A percentile compares a stretch with the other conserved stretches of the same genome.
Evolutionary conservation across 35 echinoderm and acorn worm genomes (phyloP).

Genomic region (Nesometra sesokonis): DNA sequence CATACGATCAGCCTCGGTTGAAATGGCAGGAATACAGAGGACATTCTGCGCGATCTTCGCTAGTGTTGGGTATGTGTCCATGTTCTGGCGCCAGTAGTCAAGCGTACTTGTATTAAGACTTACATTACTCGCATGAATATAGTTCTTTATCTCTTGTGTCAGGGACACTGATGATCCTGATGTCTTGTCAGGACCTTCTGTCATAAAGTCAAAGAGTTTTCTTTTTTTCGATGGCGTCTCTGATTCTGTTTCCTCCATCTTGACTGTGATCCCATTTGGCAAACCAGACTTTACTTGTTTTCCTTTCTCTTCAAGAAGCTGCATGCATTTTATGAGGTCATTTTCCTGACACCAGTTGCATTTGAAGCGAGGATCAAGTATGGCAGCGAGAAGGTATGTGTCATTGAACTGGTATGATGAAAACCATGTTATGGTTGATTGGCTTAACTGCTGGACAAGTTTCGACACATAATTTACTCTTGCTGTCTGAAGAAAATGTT

Average conservation of each 20-base stretch:
- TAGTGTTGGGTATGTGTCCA: not conserved
- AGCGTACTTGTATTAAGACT: not conserved
- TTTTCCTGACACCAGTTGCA: not conserved
- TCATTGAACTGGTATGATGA: not conserved
- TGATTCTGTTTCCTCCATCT: not conserved
- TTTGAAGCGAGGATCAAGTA: not conserved
- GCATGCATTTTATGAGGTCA: not conserved
- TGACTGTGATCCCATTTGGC: not conserved
- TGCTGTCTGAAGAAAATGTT: not conserved
- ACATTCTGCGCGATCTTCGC: not conserved
- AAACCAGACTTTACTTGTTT: not conserved
- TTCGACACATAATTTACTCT: not conserved
- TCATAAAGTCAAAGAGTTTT: not conserved
- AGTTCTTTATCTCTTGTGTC: not conserved
- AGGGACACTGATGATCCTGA: not conserved
- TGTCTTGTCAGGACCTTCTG: not conserved
- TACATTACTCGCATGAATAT: not conserved
- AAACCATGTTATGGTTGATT: not conserved
- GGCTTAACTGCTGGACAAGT: not conserved
- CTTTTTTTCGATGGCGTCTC: not conserved
- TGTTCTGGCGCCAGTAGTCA: not conserved
- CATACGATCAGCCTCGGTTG: not conserved
- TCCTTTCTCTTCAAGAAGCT: not conserved
- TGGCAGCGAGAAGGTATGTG: not conserved
- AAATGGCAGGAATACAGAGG: not conserved